Evolutionary conservation across 2,797 vertebrate species (phyloP), one percentile per base, ranked within the genome.

Genomic region (Notamacropus eugenii): DNA sequence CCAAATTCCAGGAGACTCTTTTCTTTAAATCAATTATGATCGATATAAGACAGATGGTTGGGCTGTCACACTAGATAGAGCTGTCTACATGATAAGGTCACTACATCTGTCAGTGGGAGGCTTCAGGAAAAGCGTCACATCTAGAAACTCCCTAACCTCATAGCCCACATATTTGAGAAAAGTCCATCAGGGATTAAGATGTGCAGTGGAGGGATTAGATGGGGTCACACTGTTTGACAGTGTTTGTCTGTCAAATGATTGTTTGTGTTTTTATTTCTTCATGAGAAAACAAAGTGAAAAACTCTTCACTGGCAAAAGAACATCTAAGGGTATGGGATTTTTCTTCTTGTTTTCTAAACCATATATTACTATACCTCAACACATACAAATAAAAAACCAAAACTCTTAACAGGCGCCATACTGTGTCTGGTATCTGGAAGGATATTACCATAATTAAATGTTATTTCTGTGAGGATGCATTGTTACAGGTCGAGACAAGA

Each of bases 31-130:
- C 98, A 97, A 92, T 98, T 96, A 55, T 97, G 98, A 98, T 98
- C 97, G 91, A 98, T 98, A 97, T 29, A 92, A 98, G 97, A 96
- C 98, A 99, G 98, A 98, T 98, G 98, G 98, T 95, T 11, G 46
- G 96, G 96, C 97, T 98, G 98, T 98, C 98, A 97, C 91, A n/a
- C 97, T n/a, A 94, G 95, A 98, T 97, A 97, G 98, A 98, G 97
- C 97, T 98, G 97, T 98, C 98, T 97, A 92, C 1, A 0, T 97
- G 98, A 99, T 98, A 98, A 99, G 99, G 98, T 99, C 99, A 98
- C 97, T 96, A 97, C 97, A 94, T 97, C 98, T 97, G 97, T 98
- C 98, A 97, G 95, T 0, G 54, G 96, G 97, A 98, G 98, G 95
- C 57, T 92, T 95, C 97, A 93, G 95, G 94, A 91, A 91, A 97